Evolutionary conservation across 1,140 invertebrate genomes (phyloP).

Genomic region (Adoxophyes honmai): DNA sequence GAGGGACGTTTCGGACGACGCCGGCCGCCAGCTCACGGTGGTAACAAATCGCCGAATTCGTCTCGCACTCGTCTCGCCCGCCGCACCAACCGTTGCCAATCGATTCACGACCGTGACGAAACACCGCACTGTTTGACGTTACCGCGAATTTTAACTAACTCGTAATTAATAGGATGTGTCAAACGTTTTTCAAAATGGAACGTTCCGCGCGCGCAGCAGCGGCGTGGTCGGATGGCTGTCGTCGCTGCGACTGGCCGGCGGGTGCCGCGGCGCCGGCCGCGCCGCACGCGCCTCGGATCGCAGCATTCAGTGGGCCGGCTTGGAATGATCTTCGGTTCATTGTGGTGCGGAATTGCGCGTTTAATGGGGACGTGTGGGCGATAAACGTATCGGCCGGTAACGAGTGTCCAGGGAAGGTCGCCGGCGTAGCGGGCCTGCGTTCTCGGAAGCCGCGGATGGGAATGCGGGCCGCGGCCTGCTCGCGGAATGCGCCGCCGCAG

Average conservation of each 20-base stretch:
- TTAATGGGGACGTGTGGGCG: constrained; percentile 51
- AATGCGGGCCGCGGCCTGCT: constrained; percentile 50
- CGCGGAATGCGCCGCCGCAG: constrained; percentile 28
- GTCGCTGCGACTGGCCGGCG: constrained; percentile 50
- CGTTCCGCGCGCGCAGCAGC: constrained; percentile 31
- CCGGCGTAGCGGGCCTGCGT: constrained; percentile 48
- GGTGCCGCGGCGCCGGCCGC: constrained; percentile 15
- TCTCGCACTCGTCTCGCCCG: constrained; percentile 36
- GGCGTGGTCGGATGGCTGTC: constrained; percentile 50
- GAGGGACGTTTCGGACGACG: constrained; percentile 28
- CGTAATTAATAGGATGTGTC: constrained; percentile 13
- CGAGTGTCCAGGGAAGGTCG: constrained; percentile 39
- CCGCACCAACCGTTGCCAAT: constrained; percentile 35
- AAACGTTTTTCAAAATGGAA: constrained; percentile 26
- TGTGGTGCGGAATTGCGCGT: constrained; percentile 35
- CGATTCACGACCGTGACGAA: constrained; percentile 27
- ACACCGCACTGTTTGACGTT: constrained; percentile 17
- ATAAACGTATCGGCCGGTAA: constrained; percentile 30
- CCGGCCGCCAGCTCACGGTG: constrained; percentile 33
- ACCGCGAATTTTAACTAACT: constrained; percentile 18
- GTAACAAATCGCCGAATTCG: constrained; percentile 44
- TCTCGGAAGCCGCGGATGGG: constrained; percentile 59
- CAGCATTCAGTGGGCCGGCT: constrained; percentile 34
- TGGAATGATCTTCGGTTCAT: constrained; percentile 53
- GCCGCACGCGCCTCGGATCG: constrained; percentile 21